These are phyloP conservation scores for Timema podura DNA, from an alignment of 2,888 invertebrate species.

Conservation along the genomic window DNA sequence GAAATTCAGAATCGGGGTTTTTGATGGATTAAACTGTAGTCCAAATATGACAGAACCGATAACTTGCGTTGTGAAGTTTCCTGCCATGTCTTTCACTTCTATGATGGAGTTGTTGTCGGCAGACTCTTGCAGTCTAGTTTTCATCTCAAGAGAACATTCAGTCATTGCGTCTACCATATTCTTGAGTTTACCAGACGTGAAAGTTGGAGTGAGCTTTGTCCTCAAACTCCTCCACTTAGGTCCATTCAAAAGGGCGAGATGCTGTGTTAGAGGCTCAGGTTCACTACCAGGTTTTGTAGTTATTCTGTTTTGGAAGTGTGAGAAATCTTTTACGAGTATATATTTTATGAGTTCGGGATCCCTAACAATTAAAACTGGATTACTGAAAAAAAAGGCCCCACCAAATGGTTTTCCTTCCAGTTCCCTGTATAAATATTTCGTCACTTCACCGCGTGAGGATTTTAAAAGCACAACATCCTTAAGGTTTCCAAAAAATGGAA, in stretches of 20 bases:
- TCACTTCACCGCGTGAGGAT: slow-evolving; percentile 14
- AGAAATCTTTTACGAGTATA: slow-evolving; percentile 22
- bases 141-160: slow-evolving; percentile 46
- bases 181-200: slow-evolving; percentile 54
- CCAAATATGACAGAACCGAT: slow-evolving; percentile 50
- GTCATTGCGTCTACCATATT: slow-evolving; percentile 49
- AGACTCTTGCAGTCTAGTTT: slow-evolving; percentile 41
- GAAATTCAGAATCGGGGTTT: slow-evolving; percentile 44
- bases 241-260: slow-evolving; percentile 47
- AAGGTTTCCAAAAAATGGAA: slow-evolving; percentile 27
- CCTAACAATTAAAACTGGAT: slow-evolving; percentile 31
- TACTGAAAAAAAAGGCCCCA: slow-evolving; percentile 1
- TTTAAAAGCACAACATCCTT: slow-evolving; percentile 20
- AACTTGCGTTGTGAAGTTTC: slow-evolving; percentile 49
- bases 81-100: slow-evolving; percentile 43
- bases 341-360: slow-evolving; percentile 19
- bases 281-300: neutral
- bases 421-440: slow-evolving; percentile 12
- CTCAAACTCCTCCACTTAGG: slow-evolving; percentile 52
- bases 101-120: slow-evolving; percentile 29
- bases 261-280: slow-evolving; percentile 39
- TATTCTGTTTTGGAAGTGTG: slow-evolving; percentile 23
- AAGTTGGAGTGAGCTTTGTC: slow-evolving; percentile 50
- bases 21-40: slow-evolving; percentile 46
- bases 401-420: slow-evolving; percentile 12